Conservation (phyloP, 2,113 vertebrate species). For the Epinephelus lanceolatus region DNA sequence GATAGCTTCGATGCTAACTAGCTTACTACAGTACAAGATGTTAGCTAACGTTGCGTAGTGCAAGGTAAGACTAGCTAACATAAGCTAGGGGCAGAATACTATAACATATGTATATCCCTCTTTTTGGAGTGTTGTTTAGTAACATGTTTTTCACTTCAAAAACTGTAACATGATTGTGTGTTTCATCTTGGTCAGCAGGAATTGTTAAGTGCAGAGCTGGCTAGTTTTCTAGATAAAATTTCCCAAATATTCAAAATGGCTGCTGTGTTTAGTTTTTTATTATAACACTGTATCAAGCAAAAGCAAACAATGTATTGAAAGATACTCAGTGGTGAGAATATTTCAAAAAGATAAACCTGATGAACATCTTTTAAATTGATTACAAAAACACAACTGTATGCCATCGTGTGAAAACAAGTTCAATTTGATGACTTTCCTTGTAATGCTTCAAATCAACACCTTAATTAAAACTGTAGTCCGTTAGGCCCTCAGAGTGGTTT, state of each 20-base stretch:
- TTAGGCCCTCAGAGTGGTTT: conserved; percentile 12
- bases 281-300: conserved; percentile 11
- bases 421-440: background rate
- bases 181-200: background rate
- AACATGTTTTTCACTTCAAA: background rate
- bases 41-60: background rate
- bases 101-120: background rate
- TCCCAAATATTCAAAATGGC: conserved; percentile 20
- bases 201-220: background rate
- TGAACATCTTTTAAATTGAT: background rate
- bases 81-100: background rate
- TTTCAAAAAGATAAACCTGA: background rate
- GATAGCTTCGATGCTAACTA: background rate
- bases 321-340: background rate
- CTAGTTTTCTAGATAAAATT: background rate
- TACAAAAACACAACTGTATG: background rate
- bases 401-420: background rate
- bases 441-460: background rate
- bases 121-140: background rate
- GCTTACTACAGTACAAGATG: background rate
- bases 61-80: background rate
- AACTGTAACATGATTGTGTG: background rate
- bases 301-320: conserved; percentile 16
- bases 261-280: background rate
- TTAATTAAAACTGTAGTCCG: background rate